A percentile compares a stretch with the other conserved stretches of the same genome.
Conservation (phyloP, 2,113 vertebrate species). For the Tringa solitaria region DNA sequence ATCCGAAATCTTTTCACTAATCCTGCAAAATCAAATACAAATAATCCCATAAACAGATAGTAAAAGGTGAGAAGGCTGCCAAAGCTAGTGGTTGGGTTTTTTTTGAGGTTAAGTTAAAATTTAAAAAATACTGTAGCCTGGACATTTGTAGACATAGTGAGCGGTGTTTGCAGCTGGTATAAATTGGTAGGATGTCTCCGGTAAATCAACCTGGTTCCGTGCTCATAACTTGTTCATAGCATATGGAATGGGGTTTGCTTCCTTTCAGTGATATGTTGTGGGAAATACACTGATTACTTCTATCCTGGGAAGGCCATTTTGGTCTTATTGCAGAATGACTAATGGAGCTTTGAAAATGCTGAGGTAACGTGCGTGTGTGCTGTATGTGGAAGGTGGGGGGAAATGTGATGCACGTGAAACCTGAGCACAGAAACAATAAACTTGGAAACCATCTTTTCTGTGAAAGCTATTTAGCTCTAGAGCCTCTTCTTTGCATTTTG, state of each 20-base stretch:
- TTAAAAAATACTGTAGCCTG: not conserved
- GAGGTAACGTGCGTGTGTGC: not conserved
- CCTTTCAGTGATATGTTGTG: not conserved
- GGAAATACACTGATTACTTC: not conserved
- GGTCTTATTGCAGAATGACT: not conserved
- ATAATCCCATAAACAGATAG: not conserved
- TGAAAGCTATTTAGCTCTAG: not conserved
- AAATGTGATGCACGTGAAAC: not conserved
- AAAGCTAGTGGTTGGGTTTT: not conserved
- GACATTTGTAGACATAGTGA: not conserved
- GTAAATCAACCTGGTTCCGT: not conserved
- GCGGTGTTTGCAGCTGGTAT: not conserved
- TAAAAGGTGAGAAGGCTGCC: not conserved
- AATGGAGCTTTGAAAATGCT: not conserved
- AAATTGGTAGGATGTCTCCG: not conserved
- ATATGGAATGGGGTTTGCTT: not conserved
- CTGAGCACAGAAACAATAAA: not conserved
- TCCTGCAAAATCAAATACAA: not conserved
- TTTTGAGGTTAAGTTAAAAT: not conserved
- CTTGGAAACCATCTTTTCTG: not conserved
- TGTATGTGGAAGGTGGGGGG: not conserved
- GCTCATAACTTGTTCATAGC: not conserved
- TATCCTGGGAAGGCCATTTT: not conserved
- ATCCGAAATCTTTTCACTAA: not conserved
- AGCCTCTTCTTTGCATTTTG: constrained; percentile 27